Base-by-base conservation (phyloP, 1,140 invertebrate species). In the Heliconius eleuchia region DNA sequence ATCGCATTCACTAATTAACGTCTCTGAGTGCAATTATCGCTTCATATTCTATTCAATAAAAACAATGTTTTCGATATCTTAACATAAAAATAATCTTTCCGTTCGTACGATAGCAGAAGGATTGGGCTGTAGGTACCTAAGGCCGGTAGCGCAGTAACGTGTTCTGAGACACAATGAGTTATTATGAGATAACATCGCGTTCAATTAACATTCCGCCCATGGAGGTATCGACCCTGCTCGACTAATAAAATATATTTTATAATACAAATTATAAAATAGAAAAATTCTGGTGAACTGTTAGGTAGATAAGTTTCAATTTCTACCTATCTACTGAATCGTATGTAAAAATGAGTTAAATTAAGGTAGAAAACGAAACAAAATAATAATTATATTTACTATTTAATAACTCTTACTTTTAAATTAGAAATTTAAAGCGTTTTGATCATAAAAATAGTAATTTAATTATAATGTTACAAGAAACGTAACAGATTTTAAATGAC, bases 151-250 rank as follows among this genome's bases (percentile, higher is more conserved):
- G 82, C 81, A 86, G 82, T 85, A 84, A 83, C 83, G 82, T 80
- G 80, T 84, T 82, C 55, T 79, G 80, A 70, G 73, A 78, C 77
- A 92, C 91, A 92, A 92, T 91, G 87, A 84, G 86, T 90, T 88
- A 87, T 92, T 92, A 90, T 83, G 73, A 86, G 91, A 92, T 92
- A 91, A 78, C 85, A 89, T 89, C 89, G 74, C 79, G 71, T 89
- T 87, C 87, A 88, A 91, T 92, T 91, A 92, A 92, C 85, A 89
- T 91, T 87, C 87, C 86, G 79, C 82, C 70, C 55, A 27, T 57
- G 11, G 37, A 60, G 76, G 80, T 71, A 11, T 74, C 9, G 73
- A 8, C 72, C 66, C 18, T 39, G 30, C 71, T 81, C 80, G 52
- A 50, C 76, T 30, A 30, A 13, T 30, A 18, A 52, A 19, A 13